Conservation (phyloP, 1,140 invertebrate genomes). For the Pemphigus obesinymphae region DNA sequence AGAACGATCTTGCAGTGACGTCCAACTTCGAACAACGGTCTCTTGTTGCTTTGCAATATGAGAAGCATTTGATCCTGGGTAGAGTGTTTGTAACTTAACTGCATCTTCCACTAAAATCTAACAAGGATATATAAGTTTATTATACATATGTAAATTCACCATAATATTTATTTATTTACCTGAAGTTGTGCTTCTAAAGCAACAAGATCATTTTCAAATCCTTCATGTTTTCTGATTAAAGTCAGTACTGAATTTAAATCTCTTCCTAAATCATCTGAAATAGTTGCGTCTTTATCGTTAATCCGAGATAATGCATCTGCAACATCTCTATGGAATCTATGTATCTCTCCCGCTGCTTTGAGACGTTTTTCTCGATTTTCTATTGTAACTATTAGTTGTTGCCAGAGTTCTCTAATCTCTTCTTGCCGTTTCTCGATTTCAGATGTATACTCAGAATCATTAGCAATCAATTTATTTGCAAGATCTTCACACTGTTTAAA, state of each 20-base stretch:
- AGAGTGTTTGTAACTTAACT: constrained; percentile 74
- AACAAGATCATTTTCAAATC: constrained; percentile 90
- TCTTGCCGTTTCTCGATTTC: constrained; percentile 85
- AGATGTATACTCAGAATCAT: constrained; percentile 79
- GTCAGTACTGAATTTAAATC: constrained; percentile 84
- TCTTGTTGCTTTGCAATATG: constrained; percentile 78
- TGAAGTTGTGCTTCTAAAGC: constrained; percentile 90
- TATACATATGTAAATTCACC: not conserved
- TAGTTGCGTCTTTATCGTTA: constrained; percentile 76
- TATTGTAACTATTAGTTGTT: constrained; percentile 78
- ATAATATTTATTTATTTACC: constrained; percentile 51
- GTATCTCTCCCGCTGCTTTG: constrained; percentile 89
- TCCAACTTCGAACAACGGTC: constrained; percentile 82
- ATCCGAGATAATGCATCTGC: constrained; percentile 87
- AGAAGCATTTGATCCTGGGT: constrained; percentile 87
- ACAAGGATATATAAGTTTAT: constrained; percentile 43
- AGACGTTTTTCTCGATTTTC: constrained; percentile 79
- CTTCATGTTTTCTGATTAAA: constrained; percentile 77
- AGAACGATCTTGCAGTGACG: constrained; percentile 74
- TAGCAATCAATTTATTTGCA: constrained; percentile 82
- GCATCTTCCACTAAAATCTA: constrained; percentile 87
- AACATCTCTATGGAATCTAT: constrained; percentile 93
- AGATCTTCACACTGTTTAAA: constrained; percentile 89
- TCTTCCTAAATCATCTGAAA: constrained; percentile 78
- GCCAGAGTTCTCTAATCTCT: constrained; percentile 77